Percentiles rank a stretch among this genome's conserved stretches.
phyloP scores from a whole-genome alignment of 2,113 vertebrate species.

The Lynx canadensis region DNA sequence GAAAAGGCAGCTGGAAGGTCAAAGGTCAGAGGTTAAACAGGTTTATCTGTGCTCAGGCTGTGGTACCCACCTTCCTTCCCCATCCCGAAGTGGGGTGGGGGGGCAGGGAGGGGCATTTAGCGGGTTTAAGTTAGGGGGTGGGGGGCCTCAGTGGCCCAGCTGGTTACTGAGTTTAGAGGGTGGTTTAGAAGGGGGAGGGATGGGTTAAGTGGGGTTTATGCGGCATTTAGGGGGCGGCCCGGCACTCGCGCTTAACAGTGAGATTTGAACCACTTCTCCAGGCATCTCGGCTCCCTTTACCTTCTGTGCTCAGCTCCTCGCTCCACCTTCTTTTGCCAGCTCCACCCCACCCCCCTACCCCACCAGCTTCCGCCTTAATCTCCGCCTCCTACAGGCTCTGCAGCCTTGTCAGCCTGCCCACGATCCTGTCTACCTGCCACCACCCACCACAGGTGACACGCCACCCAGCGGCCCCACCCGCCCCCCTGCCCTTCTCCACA shows the following conservation, averaged over 20 bases:
- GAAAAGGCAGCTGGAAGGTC: slow-evolving; percentile 89
- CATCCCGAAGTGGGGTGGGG: slow-evolving; percentile 6
- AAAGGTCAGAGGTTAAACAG: slow-evolving; percentile 91
- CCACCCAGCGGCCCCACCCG: neutral
- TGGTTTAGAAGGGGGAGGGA: slow-evolving; percentile 77
- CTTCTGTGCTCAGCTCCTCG: neutral
- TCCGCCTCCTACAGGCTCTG: neutral
- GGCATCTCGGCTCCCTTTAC: neutral
- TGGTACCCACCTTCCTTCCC: slow-evolving; percentile 40
- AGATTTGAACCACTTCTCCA: slow-evolving; percentile 41
- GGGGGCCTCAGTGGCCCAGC: slow-evolving; percentile 50
- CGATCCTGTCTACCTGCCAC: neutral
- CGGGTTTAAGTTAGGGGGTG: slow-evolving; percentile 71
- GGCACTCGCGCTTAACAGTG: slow-evolving; percentile 35
- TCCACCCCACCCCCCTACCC: neutral
- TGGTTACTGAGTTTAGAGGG: slow-evolving; percentile 82
- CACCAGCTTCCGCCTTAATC: neutral
- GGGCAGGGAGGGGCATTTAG: slow-evolving; percentile 73
- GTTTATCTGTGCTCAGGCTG: slow-evolving; percentile 83
- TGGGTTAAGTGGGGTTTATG: slow-evolving; percentile 81
- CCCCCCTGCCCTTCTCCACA: neutral
- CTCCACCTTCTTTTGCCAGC: neutral
- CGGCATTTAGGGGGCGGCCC: slow-evolving; percentile 75
- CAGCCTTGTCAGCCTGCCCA: neutral
- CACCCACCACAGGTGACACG: too few species aligned